A percentile compares a stretch with the other conserved stretches of the same genome.
Conservation (phyloP, 35 echinoderm and acorn worm species). For the Holothuria glaberrima region DNA sequence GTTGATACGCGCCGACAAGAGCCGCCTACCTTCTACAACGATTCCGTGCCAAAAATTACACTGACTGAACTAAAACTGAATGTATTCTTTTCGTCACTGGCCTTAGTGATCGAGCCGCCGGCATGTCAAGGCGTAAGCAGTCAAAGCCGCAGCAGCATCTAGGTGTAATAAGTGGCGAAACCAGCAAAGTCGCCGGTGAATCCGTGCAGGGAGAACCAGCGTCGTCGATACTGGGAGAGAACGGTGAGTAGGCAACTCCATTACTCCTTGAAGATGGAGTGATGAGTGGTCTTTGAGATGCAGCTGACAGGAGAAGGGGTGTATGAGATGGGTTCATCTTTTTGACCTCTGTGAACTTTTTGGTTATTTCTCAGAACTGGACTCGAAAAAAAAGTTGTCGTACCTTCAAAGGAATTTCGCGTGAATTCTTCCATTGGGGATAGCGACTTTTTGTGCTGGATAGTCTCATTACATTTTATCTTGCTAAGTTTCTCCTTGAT, state of each 20-base stretch:
- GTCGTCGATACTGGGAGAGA: slow-evolving; percentile 26
- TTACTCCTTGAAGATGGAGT: slow-evolving; percentile 12
- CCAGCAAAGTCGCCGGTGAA: slow-evolving; percentile 48
- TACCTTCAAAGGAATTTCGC: too few relatives aligned
- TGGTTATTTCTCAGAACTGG: too few relatives aligned
- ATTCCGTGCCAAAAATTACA: slow-evolving; percentile 8
- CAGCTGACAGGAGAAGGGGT: background rate
- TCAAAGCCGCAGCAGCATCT: slow-evolving; percentile 63
- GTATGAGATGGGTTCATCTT: too few relatives aligned
- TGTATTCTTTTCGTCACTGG: slow-evolving; percentile 50
- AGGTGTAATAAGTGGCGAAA: slow-evolving; percentile 60
- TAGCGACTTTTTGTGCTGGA: too few relatives aligned
- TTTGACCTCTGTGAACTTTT: too few relatives aligned
- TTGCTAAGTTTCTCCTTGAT: too few relatives aligned
- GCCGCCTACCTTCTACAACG: slow-evolving; percentile 27
- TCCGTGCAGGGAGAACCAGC: slow-evolving; percentile 44
- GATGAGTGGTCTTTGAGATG: slow-evolving; percentile 12
- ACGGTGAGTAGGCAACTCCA: slow-evolving; percentile 33
- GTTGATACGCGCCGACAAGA: slow-evolving; percentile 5
- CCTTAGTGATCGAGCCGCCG: slow-evolving; percentile 59
- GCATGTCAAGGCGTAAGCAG: slow-evolving; percentile 63
- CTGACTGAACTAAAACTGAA: slow-evolving; percentile 42
- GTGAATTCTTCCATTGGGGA: too few relatives aligned
- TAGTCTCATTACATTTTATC: too few relatives aligned
- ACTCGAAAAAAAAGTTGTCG: too few relatives aligned